Base-by-base conservation (phyloP, 2,888 invertebrate species). In the Diarsia rubi region DNA sequence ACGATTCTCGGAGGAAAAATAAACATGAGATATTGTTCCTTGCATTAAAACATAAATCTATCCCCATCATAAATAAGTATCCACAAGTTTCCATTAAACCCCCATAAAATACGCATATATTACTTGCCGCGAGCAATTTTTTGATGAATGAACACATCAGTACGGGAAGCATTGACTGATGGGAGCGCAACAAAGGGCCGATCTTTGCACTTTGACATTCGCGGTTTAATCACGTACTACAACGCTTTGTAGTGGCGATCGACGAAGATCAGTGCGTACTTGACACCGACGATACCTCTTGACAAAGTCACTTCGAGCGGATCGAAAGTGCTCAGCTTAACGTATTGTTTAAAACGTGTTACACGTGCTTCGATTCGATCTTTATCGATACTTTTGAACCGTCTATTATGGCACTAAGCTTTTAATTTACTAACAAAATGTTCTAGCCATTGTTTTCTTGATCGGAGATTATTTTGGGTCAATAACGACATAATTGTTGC, bases 201-300 rank as follows among this genome's bases (percentile, higher is more conserved):
- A 96, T 95, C 96, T 95, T 94, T 96, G 96, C 96, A 95, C 96
- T 96, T 93, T 96, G 96, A 96, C 96, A 96, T 96, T 95, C 92
- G 93, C 94, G 94, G 93, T 95, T 94, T 96, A 95, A 96, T 96
- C 96, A 96, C 96, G 96, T 95, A 94, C 94, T 94, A 93, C 91
- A 91, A 80, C 62, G 86, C 81, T 86, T 85, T 88, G 90, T 91
- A 90, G 92, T 90, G 91, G 91, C 90, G 90, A 85, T 91, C 86
- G 86, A 88, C 88, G 88, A 88, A 91, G 94, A 93, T 94, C 93
- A 92, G 92, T 86, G 88, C 91, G 82, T 91, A 88, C 95, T 96
- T 94, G 95, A 95, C 95, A 95, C 92, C 92, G 93, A 89, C 91
- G 89, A 93, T 92, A 90, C 92, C 93, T 89, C 96, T 95, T 88